Percentiles rank a stretch among this genome's conserved stretches.
These are phyloP conservation scores for Theonella swinhoei DNA, from an alignment of 37 sponge, comb jelly and placozoan species.

Conservation along the genomic window DNA sequence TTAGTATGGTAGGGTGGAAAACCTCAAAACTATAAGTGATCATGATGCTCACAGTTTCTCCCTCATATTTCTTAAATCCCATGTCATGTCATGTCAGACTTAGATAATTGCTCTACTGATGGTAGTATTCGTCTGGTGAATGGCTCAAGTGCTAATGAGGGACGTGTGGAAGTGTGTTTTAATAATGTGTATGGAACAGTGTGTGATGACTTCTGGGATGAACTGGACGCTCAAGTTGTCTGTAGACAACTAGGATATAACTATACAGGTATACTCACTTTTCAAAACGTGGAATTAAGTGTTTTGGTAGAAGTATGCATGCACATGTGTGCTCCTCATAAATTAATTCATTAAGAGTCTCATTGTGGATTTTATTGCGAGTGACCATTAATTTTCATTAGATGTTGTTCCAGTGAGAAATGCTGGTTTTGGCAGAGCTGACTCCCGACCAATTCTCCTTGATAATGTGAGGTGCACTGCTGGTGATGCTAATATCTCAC, in stretches of 20 bases:
- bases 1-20: too few species aligned
- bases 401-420: too few species aligned
- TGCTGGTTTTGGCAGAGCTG: too few species aligned
- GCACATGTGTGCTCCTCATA: too few species aligned
- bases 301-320: too few species aligned
- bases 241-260: constrained; percentile 9
- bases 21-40: too few species aligned
- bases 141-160: constrained; percentile 7
- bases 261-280: neutral
- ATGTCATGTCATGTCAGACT: neutral
- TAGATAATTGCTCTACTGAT: neutral
- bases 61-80: too few species aligned
- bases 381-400: too few species aligned
- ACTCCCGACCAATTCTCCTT: neutral
- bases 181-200: constrained; percentile 5
- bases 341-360: too few species aligned
- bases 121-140: constrained; percentile 1
- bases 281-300: too few species aligned
- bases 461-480: constrained; percentile 1
- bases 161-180: constrained; percentile 11
- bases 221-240: constrained; percentile 22
- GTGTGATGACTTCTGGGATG: constrained; percentile 29
- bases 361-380: too few species aligned
- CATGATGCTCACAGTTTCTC: too few species aligned
- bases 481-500: neutral